Percentiles rank a stretch among this genome's conserved stretches.
Evolutionary conservation across 2,888 invertebrate species (phyloP).

Genomic region (Nomada fucata): DNA sequence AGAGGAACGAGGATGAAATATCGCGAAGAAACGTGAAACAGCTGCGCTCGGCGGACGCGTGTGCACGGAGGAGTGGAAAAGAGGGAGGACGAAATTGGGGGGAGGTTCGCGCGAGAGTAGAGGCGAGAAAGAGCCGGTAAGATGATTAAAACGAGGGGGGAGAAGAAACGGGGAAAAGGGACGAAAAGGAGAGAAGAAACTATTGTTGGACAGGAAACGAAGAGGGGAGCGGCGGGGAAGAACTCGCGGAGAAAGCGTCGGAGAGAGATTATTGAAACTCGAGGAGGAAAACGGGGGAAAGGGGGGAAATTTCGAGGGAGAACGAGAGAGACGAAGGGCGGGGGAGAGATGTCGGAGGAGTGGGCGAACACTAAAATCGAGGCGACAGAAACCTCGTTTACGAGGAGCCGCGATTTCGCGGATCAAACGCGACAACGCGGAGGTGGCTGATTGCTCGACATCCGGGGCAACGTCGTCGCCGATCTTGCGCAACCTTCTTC

Average conservation of each 20-base stretch:
- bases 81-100: constrained; percentile 10
- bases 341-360: neutral
- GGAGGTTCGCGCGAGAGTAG: neutral
- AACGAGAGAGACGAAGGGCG: neutral
- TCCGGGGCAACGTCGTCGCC: constrained; percentile 41
- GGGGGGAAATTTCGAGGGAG: neutral
- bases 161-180: neutral
- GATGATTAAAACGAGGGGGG: neutral
- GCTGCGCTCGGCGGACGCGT: neutral
- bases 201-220: too few species aligned
- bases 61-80: neutral
- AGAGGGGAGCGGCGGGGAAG: too few species aligned
- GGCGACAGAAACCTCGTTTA: constrained; percentile 63
- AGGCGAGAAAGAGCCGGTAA: neutral
- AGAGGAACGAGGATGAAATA: constrained; percentile 10
- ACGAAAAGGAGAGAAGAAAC: constrained; percentile 2
- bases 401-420: constrained; percentile 64
- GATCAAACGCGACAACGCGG: constrained; percentile 70
- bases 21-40: constrained; percentile 1
- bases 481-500: constrained; percentile 39
- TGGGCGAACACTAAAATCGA: constrained; percentile 37
- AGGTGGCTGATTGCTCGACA: constrained; percentile 64
- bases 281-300: constrained; percentile 4
- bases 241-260: neutral
- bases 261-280: neutral